phyloP scores from a whole-genome alignment of 2,888 invertebrate species.

The Erebia palarica region DNA sequence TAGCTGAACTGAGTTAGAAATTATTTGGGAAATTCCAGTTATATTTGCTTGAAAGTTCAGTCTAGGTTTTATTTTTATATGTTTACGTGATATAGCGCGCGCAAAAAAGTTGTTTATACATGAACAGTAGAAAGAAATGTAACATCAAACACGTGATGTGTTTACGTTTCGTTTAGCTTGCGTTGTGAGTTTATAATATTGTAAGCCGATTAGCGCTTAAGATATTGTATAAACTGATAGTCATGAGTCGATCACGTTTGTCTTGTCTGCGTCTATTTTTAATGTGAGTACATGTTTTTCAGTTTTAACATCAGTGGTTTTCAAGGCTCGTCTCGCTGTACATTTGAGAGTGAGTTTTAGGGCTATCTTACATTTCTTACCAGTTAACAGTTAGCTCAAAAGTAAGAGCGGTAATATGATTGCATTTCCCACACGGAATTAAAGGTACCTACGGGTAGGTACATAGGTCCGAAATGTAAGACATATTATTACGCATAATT shows the following conservation, averaged over 20 bases:
- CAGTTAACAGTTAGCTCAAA: too few relatives aligned
- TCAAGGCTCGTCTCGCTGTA: not conserved
- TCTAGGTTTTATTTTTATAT: slow-evolving; percentile 18
- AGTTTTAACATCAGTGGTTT: slow-evolving; percentile 7
- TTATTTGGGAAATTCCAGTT: not conserved
- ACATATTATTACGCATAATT: too few relatives aligned
- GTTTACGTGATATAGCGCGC: slow-evolving; percentile 17
- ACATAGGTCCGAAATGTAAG: too few relatives aligned
- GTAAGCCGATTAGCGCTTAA: slow-evolving; percentile 34
- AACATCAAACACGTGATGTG: slow-evolving; percentile 16
- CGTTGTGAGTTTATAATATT: slow-evolving; percentile 35
- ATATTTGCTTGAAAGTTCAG: not conserved
- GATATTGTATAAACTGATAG: slow-evolving; percentile 19
- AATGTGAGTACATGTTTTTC: slow-evolving; percentile 11
- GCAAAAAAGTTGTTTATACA: slow-evolving; percentile 6
- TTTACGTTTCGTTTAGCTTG: slow-evolving; percentile 27
- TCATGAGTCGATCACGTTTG: slow-evolving; percentile 10
- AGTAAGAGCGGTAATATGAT: too few relatives aligned
- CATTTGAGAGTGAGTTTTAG: not conserved
- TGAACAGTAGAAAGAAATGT: slow-evolving; percentile 21
- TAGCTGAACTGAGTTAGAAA: not conserved
- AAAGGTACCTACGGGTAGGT: too few relatives aligned
- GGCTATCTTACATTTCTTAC: not conserved
- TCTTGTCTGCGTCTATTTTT: slow-evolving; percentile 21
- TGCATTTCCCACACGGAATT: too few relatives aligned